Evolutionary conservation across 2,888 invertebrate genomes (phyloP).

Genomic region (Eulithis testata): DNA sequence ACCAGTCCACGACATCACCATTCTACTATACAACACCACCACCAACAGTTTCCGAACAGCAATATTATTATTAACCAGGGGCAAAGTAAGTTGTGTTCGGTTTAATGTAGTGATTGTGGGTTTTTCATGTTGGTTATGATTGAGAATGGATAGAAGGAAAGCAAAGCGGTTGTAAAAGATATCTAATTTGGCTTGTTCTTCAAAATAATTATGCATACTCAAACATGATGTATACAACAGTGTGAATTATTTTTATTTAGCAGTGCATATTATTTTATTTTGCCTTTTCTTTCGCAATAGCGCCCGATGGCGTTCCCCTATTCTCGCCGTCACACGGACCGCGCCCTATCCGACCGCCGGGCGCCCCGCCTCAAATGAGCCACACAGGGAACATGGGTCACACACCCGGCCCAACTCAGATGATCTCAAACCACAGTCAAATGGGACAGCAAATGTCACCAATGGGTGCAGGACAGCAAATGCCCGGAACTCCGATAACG

Average conservation of each 20-base stretch:
- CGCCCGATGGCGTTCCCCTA: conserved; percentile 79
- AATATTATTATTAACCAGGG: conserved; percentile 80
- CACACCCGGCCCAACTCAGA: conserved; percentile 44
- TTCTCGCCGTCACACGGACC: conserved; percentile 75
- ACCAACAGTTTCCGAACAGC: conserved; percentile 75
- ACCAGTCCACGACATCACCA: conserved; percentile 80
- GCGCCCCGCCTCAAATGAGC: conserved; percentile 56
- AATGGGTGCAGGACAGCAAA: conserved; percentile 15
- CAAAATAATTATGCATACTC: conserved; percentile 20
- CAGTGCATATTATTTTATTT: conserved; percentile 62
- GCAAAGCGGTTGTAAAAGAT: background rate
- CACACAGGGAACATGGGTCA: conserved; percentile 32
- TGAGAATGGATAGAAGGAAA: conserved; percentile 19
- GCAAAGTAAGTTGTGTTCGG: conserved; percentile 66
- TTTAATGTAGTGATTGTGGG: conserved; percentile 5
- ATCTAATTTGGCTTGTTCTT: background rate
- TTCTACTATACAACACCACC: conserved; percentile 72
- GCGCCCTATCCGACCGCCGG: conserved; percentile 67
- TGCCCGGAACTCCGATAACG: conserved; percentile 23
- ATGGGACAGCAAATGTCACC: conserved; percentile 25
- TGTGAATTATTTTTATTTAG: conserved; percentile 54
- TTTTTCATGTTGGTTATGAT: conserved; percentile 15
- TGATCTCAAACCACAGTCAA: conserved; percentile 48
- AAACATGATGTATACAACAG: conserved; percentile 21
- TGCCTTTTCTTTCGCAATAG: conserved; percentile 69